Conservation (phyloP, 2,888 invertebrate species). For the Amiota communis region DNA sequence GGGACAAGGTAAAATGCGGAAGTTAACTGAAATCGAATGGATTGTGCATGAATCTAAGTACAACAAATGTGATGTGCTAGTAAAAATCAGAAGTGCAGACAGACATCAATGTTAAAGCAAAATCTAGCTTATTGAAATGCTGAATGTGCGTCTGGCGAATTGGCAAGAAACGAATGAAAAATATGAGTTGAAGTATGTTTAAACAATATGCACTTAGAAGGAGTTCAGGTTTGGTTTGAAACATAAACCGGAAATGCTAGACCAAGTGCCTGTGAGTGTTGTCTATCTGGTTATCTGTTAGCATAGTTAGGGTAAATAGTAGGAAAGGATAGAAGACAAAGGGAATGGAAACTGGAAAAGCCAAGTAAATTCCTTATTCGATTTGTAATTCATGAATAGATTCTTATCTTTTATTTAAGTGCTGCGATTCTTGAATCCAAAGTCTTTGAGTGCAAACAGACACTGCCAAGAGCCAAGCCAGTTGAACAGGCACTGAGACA, state of each 20-base stretch:
- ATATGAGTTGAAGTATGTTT: constrained; percentile 16
- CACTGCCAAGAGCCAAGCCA: background rate
- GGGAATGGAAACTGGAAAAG: background rate
- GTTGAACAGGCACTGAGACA: constrained; percentile 27
- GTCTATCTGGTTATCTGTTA: background rate
- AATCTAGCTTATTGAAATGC: constrained; percentile 42
- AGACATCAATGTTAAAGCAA: background rate
- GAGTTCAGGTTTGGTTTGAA: background rate
- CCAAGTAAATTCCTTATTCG: constrained; percentile 62
- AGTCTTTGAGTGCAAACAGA: constrained; percentile 45
- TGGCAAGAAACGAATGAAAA: constrained; percentile 15
- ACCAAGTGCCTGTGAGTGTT: background rate
- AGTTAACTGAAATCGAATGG: too few relatives aligned
- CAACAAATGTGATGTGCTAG: too few relatives aligned
- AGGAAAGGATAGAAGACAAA: too few relatives aligned
- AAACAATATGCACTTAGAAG: constrained; percentile 37
- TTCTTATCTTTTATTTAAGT: constrained; percentile 65
- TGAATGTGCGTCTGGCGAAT: constrained; percentile 16
- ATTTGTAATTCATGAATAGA: constrained; percentile 66
- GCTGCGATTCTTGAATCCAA: constrained; percentile 41
- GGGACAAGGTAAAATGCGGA: too few relatives aligned
- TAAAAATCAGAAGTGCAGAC: too few relatives aligned
- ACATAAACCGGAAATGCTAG: constrained; percentile 12
- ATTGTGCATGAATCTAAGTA: too few relatives aligned
- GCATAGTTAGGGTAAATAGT: too few relatives aligned